phyloP scores from a whole-genome alignment of 2,113 vertebrate genomes.

The Trochalopteron elliotii region DNA sequence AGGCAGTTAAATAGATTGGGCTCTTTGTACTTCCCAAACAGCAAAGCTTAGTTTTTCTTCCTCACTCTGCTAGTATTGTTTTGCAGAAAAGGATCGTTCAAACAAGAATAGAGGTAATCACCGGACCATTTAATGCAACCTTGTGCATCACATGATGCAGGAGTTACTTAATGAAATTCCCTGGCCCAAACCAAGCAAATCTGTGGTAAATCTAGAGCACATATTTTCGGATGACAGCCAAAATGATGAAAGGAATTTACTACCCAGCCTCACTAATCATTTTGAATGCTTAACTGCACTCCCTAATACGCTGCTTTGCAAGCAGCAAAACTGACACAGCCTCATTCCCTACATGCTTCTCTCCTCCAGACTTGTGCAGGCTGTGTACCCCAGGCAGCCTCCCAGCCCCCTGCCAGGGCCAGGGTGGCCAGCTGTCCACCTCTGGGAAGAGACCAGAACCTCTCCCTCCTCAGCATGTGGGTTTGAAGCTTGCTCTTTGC shows the following conservation, averaged over 20 bases:
- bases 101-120: conserved; percentile 34
- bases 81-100: background rate
- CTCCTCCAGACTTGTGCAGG: background rate
- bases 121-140: conserved; percentile 35
- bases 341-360: background rate
- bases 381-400: background rate
- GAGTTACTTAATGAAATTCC: conserved; percentile 62
- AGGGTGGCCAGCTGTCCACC: background rate
- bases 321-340: background rate
- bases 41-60: background rate
- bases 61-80: background rate
- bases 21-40: conserved; percentile 13
- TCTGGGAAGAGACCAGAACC: background rate
- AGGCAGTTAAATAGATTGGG: background rate
- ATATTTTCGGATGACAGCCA: conserved; percentile 56
- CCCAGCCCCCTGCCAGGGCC: background rate
- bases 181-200: conserved; percentile 45
- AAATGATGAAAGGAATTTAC: conserved; percentile 60
- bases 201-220: conserved; percentile 47
- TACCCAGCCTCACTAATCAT: conserved; percentile 37
- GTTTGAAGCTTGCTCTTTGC: background rate
- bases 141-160: conserved; percentile 38
- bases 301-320: background rate
- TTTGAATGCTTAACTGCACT: conserved; percentile 37
- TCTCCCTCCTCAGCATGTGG: background rate